A percentile compares a stretch with the other conserved stretches of the same genome.
These are phyloP conservation scores for Eupithecia subumbrata DNA, from an alignment of 2,888 invertebrate genomes.

Conservation along the genomic window DNA sequence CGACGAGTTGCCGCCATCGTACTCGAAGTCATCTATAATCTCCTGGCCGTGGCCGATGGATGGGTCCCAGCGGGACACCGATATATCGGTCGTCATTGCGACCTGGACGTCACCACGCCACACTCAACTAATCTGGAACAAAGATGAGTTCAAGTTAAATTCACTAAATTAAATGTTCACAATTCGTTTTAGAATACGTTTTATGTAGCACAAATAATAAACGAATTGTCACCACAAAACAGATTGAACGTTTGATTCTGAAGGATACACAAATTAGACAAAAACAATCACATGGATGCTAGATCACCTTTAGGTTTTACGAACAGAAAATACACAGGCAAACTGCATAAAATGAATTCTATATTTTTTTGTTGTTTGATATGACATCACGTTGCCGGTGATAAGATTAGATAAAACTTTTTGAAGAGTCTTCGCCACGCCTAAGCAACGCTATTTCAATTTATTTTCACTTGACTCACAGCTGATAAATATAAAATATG, in stretches of 20 bases:
- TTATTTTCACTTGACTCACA: slow-evolving; percentile 22
- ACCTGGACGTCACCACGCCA: slow-evolving; percentile 77
- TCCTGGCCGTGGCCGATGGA: slow-evolving; percentile 94
- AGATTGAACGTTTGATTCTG: not conserved
- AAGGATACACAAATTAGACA: not conserved
- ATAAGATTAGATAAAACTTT: slow-evolving; percentile 73
- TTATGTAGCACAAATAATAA: not conserved
- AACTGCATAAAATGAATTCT: slow-evolving; percentile 50
- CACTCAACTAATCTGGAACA: slow-evolving; percentile 72
- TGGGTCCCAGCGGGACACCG: slow-evolving; percentile 98
- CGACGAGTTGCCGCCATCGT: slow-evolving; percentile 99
- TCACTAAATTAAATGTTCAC: not conserved
- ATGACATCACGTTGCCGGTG: slow-evolving; percentile 66
- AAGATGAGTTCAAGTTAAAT: slow-evolving; percentile 32
- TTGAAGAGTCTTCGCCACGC: slow-evolving; percentile 60
- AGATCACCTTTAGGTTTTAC: slow-evolving; percentile 21
- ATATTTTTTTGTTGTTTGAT: slow-evolving; percentile 58
- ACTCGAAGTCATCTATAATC: slow-evolving; percentile 98
- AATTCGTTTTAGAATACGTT: not conserved
- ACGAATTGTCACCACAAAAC: not conserved
- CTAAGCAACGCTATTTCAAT: slow-evolving; percentile 51
- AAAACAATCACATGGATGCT: not conserved
- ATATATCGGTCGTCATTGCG: slow-evolving; percentile 98
- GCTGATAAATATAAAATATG: not conserved
- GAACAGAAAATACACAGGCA: slow-evolving; percentile 36